A percentile compares a stretch with the other conserved stretches of the same genome.
Evolutionary conservation across 2,888 invertebrate genomes (phyloP).

Genomic region (Idaea biselata): DNA sequence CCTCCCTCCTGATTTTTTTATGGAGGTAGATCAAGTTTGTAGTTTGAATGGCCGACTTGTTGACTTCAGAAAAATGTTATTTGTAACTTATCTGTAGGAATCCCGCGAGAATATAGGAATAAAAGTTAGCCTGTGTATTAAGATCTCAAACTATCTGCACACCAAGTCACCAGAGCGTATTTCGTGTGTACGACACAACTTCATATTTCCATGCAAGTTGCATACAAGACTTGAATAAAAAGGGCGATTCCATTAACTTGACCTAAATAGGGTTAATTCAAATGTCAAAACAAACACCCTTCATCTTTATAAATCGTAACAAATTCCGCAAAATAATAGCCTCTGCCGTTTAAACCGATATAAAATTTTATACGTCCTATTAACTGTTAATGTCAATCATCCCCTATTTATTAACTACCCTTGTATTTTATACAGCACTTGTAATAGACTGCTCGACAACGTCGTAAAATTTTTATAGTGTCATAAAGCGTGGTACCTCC

Average conservation of each 20-base stretch:
- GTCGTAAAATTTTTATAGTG: conserved; percentile 35
- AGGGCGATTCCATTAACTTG: neutral
- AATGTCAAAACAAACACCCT: neutral
- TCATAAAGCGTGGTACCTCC: conserved; percentile 27
- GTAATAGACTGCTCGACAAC: conserved; percentile 27
- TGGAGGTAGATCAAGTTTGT: no score
- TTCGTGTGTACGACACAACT: no score
- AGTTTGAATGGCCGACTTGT: no score
- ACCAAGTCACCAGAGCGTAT: no score
- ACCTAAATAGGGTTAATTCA: neutral
- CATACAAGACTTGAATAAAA: no score
- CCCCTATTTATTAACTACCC: conserved; percentile 9
- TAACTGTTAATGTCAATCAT: conserved; percentile 12
- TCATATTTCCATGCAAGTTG: no score
- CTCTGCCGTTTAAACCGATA: neutral
- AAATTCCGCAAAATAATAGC: neutral
- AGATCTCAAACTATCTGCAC: no score
- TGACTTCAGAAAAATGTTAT: no score
- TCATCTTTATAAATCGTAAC: neutral
- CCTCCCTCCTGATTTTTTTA: no score
- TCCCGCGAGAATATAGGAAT: no score
- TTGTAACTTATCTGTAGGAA: no score
- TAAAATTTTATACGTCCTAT: conserved; percentile 7
- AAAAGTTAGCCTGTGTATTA: no score
- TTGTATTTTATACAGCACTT: conserved; percentile 19